Conservation (phyloP, 2,797 vertebrate species). For the Coregonus ussuriensis region DNA sequence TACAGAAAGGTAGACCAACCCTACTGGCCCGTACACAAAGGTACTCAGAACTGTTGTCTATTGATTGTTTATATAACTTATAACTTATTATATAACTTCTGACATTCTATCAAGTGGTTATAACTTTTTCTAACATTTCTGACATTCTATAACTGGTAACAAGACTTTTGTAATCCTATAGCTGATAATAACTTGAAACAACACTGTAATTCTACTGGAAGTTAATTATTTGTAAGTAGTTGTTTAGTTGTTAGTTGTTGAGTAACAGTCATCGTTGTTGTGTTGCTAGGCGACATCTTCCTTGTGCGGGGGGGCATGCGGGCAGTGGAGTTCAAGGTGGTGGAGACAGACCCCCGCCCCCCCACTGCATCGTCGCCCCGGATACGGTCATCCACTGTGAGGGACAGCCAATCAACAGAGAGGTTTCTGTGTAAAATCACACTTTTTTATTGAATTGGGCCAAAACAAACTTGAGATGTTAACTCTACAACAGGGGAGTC, state of each 20-base stretch:
- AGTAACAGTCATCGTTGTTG: not conserved
- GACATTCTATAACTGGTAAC: not conserved
- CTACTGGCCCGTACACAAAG: not conserved
- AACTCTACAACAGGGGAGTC: not conserved
- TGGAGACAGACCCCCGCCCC: conserved; percentile 63
- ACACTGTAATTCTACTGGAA: no score
- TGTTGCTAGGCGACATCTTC: conserved; percentile 60
- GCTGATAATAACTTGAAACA: no score
- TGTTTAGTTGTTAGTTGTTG: not conserved
- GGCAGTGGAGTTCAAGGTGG: conserved; percentile 68
- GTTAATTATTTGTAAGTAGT: no score
- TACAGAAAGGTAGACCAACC: not conserved
- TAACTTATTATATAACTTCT: no score
- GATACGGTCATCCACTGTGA: conserved; percentile 69
- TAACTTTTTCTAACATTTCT: not conserved
- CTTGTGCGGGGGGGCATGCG: conserved; percentile 65
- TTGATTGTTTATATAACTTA: no score
- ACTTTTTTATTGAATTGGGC: not conserved
- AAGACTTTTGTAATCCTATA: no score
- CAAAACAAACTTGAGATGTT: not conserved
- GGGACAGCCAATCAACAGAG: conserved; percentile 68
- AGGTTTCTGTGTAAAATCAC: conserved; percentile 36
- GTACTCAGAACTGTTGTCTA: not conserved
- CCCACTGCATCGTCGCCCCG: conserved; percentile 67
- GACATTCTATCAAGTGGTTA: no score